Base-by-base conservation (phyloP, 2,113 vertebrate genomes). In the Boulengerochromis microlepis region DNA sequence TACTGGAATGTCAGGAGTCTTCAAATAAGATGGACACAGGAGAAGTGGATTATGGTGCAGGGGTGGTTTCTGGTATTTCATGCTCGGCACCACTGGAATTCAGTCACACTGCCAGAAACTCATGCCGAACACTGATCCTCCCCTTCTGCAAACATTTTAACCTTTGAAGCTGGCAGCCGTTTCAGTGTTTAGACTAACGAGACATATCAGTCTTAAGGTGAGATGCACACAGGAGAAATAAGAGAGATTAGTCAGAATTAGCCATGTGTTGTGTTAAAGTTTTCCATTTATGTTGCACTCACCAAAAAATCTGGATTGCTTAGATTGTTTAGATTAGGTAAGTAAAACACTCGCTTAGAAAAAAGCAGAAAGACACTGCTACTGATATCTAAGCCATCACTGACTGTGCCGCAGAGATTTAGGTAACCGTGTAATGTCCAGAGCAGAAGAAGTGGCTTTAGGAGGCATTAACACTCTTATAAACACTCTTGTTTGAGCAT, bases 11-110 rank as follows among this genome's bases (percentile, higher is more conserved):
- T n/a, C 26, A 31, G 45, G 35, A 69, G 47, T 26, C 5, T 33
- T 38, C 18, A 64, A 42, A 84, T 31, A 5, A 64, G 40, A 82
- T 31, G 8, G 42, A 71, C 69, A 61, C 11, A n/a, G 35, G 45
- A 86, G 59, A 80, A 26, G 26, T 85, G 16, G 45, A 82, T 83
- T 81, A 64, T 47, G 81, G 40, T 61, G n/a, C 56, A 42, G 61
- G 53, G 83, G 42, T 22, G 82, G 87, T 74, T 88, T 88, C 74
- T 71, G 82, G 87, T 54, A 81, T 88, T 81, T 85, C 61, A 81
- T 84, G 50, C 76, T 81, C 66, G 16, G 66, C 61, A 81, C 83
- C 76, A 59, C 74, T 81, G 61, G 76, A 91, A 88, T 81, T 40
- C 45, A 64, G 9, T 64, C n/a, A 61, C 57, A 24, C 29, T 87